Percentiles rank a stretch among this genome's conserved stretches.
phyloP scores from a whole-genome alignment of 2,797 vertebrate genomes.

The Pipistrellus pygmaeus region DNA sequence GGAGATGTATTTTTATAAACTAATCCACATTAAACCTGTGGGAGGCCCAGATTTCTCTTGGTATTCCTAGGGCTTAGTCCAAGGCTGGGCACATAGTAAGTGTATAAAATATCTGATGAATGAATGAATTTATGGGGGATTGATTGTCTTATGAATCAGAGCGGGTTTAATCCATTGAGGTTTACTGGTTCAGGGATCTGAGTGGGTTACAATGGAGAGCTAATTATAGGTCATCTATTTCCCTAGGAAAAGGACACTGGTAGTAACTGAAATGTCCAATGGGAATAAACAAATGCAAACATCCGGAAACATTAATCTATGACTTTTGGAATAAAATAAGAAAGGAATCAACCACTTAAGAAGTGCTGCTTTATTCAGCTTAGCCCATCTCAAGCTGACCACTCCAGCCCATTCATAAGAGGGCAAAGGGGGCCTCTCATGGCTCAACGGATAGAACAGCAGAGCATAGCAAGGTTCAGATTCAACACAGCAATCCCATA shows the following conservation, averaged over 20 bases:
- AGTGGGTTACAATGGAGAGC: conserved; percentile 18
- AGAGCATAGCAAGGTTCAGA: not conserved
- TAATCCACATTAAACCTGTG: not conserved
- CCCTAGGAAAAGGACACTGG: not conserved
- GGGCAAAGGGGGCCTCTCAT: not conserved
- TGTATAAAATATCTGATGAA: not conserved
- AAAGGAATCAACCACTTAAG: conserved; percentile 4
- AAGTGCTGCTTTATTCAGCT: not conserved
- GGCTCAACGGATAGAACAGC: not conserved
- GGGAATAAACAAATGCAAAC: not conserved
- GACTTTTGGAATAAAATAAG: conserved; percentile 22
- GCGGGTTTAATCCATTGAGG: not conserved
- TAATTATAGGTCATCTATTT: not conserved
- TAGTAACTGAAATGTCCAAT: not conserved
- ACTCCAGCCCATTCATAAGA: not conserved
- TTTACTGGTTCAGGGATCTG: not conserved
- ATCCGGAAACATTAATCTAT: not conserved
- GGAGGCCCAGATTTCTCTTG: not conserved
- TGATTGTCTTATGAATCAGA: conserved; percentile 7
- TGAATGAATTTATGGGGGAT: not conserved
- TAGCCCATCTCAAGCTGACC: not conserved
- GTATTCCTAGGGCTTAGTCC: not conserved
- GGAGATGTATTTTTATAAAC: not conserved
- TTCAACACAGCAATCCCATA: not conserved
- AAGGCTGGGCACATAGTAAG: not conserved